Base-by-base conservation (phyloP, 2,888 invertebrate species). In the Eupithecia vulgata region DNA sequence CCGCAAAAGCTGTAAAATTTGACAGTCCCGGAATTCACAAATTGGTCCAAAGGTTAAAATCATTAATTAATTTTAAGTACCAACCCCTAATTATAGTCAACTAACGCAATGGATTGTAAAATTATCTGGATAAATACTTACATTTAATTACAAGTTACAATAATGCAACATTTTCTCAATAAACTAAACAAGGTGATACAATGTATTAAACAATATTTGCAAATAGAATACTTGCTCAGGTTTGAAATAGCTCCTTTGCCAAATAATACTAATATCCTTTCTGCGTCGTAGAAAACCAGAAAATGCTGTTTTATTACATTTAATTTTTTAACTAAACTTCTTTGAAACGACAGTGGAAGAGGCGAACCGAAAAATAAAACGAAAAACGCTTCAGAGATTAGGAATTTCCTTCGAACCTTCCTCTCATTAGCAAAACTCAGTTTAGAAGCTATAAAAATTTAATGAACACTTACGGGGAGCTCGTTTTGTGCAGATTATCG, bases 201-300 rank as follows among this genome's bases (percentile, higher is more conserved):
- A 48, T 48, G 48, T n/a, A 48, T 48, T 48, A 48, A 48, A 48
- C n/a, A n/a, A 45, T 48, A 48, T 7, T 48, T 48, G 48, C n/a
- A n/a, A 48, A n/a, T 48, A n/a, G 7, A 48, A n/a, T 48, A n/a
- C 42, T 45, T 45, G 42, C 48, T 48, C n/a, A n/a, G 8, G n/a
- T n/a, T 48, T 48, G n/a, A 48, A 48, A 48, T 48, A n/a, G 48
- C n/a, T 48, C n/a, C 7, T n/a, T 45, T 48, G n/a, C 5, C 48
- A n/a, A n/a, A 17, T 1, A 48, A 48, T 48, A 48, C 48, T 48
- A 8, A n/a, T 48, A 48, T n/a, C 48, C 17, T n/a, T 48, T 48
- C 48, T n/a, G n/a, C 48, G 8, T 42, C 4, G 15, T 8, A 42
- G 42, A 5, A 2, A 42, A 17, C 42, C 42, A 0, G 17, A 15